phyloP scores from a whole-genome alignment of 2,113 vertebrate species.

The Brachyhypopomus gauderio region DNA sequence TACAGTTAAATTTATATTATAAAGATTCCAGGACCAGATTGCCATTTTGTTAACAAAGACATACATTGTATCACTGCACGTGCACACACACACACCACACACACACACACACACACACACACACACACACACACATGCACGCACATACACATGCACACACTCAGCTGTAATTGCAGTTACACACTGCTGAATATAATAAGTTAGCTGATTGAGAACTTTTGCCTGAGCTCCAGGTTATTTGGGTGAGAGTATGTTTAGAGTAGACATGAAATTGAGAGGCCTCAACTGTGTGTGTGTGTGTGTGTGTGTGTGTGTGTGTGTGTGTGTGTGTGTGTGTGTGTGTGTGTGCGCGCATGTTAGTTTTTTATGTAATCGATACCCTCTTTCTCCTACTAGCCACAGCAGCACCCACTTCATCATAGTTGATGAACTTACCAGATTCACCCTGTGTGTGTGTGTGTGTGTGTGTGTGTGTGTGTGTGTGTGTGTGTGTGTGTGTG shows the following conservation, averaged over 20 bases:
- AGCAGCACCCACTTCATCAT: slow-evolving; percentile 46
- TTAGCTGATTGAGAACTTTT: slow-evolving; percentile 49
- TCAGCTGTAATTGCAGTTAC: slow-evolving; percentile 37
- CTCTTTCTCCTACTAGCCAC: slow-evolving; percentile 28
- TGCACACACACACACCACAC: slow-evolving; percentile 23
- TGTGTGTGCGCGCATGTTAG: slow-evolving; percentile 41
- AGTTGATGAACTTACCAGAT: slow-evolving; percentile 46
- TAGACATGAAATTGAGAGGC: slow-evolving; percentile 31
- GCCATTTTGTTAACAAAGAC: background rate
- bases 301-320: slow-evolving; percentile 24
- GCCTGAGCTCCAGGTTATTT: slow-evolving; percentile 43
- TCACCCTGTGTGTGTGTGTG: slow-evolving; percentile 34
- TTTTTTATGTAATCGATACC: slow-evolving; percentile 53
- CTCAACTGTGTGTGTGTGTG: slow-evolving; percentile 8
- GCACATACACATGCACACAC: slow-evolving; percentile 23
- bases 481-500: slow-evolving; percentile 36
- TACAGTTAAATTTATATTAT: slow-evolving; percentile 10
- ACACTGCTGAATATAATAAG: slow-evolving; percentile 49
- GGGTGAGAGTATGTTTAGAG: slow-evolving; percentile 40
- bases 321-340: slow-evolving; percentile 43
- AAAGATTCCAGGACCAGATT: slow-evolving; percentile 36
- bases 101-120: slow-evolving; percentile 31
- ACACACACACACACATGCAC: slow-evolving; percentile 35
- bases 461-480: slow-evolving; percentile 15
- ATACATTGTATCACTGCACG: slow-evolving; percentile 2